Evolutionary conservation across 2,888 invertebrate species (phyloP), one percentile per base, ranked within the genome.

Genomic region (Cephus rjabovi): DNA sequence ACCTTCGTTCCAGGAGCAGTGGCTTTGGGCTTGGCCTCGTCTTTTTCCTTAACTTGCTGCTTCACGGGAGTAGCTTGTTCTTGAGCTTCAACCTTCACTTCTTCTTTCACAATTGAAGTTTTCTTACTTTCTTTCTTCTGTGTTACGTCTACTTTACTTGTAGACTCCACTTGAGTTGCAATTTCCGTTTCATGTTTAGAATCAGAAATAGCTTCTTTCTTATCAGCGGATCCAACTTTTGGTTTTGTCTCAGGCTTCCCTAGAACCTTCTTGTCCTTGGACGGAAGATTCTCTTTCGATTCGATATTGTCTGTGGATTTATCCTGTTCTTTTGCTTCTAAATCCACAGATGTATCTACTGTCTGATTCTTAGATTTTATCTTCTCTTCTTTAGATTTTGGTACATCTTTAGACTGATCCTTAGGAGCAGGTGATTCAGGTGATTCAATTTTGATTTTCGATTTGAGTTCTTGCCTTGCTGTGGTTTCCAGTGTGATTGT

Each of bases 41-140:
- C 68, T 56, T 56, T 23, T 56, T 9, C 23, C 81, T 84, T 12
- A 82, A 82, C 79, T 84, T 86, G 15, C 83, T 80, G 73, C 83
- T 82, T 40, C 82, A 23, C 23, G 6, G 56, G 23, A 56, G 23
- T 23, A 23, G 56, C 56, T 56, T 56, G 9, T 23, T 86, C 73
- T 80, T 84, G 12, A 79, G 83, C 80, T 84, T 87, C n/a, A 82
- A 75, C 79, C 81, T 81, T 79, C 82, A 79, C 81, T 84, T 84
- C 76, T 85, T 78, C 75, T 82, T 83, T 15, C 77, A 75, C 68
- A 23, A 23, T 23, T 56, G 56, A 56, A 56, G 0, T 23, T 56
- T 56, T 77, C 75, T 77, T 75, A 12, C 73, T 79, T 33, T 33
- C 75, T 34, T 56, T 23, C 56, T 56, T 23, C 23, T 56, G 56